phyloP scores from a whole-genome alignment of 2,797 vertebrate species.

The Acropternis orthonyx region DNA sequence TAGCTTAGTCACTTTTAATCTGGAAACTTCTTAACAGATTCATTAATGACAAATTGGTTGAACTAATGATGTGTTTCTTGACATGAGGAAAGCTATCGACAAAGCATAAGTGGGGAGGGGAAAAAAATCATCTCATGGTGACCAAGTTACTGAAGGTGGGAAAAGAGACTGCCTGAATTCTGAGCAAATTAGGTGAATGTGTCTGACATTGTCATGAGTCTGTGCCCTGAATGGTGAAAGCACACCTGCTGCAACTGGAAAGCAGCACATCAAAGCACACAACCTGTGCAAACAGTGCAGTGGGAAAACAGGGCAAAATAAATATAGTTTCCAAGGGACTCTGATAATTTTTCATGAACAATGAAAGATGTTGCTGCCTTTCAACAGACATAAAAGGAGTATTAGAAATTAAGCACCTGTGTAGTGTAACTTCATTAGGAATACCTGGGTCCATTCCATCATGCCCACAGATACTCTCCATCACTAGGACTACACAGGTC shows the following conservation, averaged over 20 bases:
- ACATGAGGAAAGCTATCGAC: background rate
- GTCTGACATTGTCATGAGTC: background rate
- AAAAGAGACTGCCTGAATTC: background rate
- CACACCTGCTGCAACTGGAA: background rate
- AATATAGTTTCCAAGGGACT: background rate
- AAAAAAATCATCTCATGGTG: background rate
- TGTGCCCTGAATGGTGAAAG: background rate
- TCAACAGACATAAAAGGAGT: background rate
- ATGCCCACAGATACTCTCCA: background rate
- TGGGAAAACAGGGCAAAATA: background rate
- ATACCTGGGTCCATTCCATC: background rate
- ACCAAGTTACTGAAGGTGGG: background rate
- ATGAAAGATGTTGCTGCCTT: background rate
- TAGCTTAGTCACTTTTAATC: background rate
- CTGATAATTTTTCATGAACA: background rate
- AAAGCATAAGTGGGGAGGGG: background rate
- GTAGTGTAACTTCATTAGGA: background rate
- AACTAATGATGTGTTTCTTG: slow-evolving; percentile 8
- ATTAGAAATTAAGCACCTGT: background rate
- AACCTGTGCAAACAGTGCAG: background rate
- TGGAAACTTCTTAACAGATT: background rate
- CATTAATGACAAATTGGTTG: background rate
- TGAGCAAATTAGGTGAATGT: background rate
- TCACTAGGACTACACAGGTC: background rate
- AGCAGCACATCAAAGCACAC: background rate